Base-by-base conservation (phyloP, 1,140 invertebrate genomes). In the Drosophila micromelanica region DNA sequence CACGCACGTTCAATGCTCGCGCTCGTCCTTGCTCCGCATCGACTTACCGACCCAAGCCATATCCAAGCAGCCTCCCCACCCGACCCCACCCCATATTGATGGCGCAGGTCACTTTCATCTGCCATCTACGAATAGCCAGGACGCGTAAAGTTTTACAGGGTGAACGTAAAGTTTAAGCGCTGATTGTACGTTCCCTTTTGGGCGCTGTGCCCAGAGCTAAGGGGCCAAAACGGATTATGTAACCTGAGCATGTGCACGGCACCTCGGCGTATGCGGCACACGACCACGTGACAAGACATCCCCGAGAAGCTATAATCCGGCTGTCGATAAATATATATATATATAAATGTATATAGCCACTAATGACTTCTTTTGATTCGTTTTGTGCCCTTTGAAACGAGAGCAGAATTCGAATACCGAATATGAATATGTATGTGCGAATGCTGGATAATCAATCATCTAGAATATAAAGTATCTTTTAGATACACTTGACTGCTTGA, bases 91-190 rank as follows among this genome's bases (percentile, higher is more conserved):
- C 8, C 38, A 17, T 54, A 51, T 56, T 46, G 56, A 20, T 42
- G 54, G 76, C 77, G 64, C 84, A 82, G 84, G 84, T 80, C 85
- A 89, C 77, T 90, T 67, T 70, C 71, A 64, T 49, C 63, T 56
- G 42, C 52, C 69, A 55, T 20, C 51, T 52, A 45, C 35, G 20
- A 71, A 67, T 40, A 30, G 62, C 35, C 61, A 62, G 76, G 71
- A 64, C 81, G 74, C 82, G 63, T 76, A 87, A 87, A 86, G 78
- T 86, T 86, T 86, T 86, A 81, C 75, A 82, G 82, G 82, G 67
- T 48, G 75, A 77, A 72, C 78, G 68, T 87, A 78, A 87, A 86
- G 67, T 86, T 82, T 82, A 56, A 70, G 78, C 82, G 82, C 57
- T 87, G 82, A 82, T 86, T 87, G 75, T 70, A 61, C 48, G 62